Conservation (phyloP, 2,797 vertebrate species). For the Toxotes lorentzi region DNA sequence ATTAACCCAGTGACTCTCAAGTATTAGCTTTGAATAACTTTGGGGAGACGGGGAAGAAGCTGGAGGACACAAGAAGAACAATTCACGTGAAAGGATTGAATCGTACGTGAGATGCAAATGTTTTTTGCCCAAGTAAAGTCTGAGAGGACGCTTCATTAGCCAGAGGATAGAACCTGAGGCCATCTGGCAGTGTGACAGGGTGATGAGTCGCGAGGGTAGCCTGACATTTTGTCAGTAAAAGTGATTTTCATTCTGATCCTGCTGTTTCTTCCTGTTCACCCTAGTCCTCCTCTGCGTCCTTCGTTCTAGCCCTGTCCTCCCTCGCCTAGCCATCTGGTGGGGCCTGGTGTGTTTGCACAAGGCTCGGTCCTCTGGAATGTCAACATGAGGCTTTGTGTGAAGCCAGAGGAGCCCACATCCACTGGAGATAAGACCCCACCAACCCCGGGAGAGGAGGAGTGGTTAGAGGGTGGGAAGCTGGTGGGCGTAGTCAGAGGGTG, state of each 20-base stretch:
- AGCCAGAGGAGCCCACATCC: constrained; percentile 79
- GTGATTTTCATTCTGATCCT: constrained; percentile 35
- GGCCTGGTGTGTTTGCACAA: constrained; percentile 83
- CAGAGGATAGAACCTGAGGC: neutral
- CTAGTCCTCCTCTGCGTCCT: constrained; percentile 58
- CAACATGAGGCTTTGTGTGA: constrained; percentile 83
- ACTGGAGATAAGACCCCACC: constrained; percentile 78
- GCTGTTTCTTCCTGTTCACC: constrained; percentile 58
- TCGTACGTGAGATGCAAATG: neutral
- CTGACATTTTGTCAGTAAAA: constrained; percentile 57
- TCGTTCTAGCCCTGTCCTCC: constrained; percentile 62
- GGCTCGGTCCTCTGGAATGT: constrained; percentile 86
- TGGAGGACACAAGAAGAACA: constrained; percentile 24
- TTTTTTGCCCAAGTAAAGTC: constrained; percentile 26
- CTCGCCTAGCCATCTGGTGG: constrained; percentile 76
- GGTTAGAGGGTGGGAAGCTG: constrained; percentile 36
- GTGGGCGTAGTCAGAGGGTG: constrained; percentile 53
- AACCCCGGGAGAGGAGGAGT: constrained; percentile 52
- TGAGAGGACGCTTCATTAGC: constrained; percentile 21
- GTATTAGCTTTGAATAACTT: constrained; percentile 72
- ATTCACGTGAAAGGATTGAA: neutral
- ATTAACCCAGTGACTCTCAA: constrained; percentile 74
- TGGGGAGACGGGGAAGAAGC: constrained; percentile 26
- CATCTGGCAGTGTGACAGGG: constrained; percentile 29
- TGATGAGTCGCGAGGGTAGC: constrained; percentile 14